Evolutionary conservation across 2,113 vertebrate species (phyloP), one percentile per base, ranked within the genome.

Genomic region (Hippocampus zosterae): DNA sequence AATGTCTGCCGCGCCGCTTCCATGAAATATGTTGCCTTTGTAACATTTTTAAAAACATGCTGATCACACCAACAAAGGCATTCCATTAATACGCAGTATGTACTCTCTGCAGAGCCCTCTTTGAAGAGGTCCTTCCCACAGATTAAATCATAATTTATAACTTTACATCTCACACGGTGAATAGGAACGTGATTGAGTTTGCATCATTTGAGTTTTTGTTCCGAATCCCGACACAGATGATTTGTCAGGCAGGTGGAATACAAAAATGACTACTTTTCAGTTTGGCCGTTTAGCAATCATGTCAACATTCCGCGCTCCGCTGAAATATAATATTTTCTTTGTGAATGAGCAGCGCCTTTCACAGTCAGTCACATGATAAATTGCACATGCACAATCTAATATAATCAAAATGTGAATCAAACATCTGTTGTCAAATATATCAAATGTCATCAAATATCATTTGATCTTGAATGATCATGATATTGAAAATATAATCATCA

Each of bases 21-120:
- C 67, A 81, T 80, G 71, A 86, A 90, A 83, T 79, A 77, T 85
- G 75, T 85, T 48, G 46, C 78, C 81, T 85, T 79, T 77, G 79
- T 72, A 69, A 71, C 60, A 70, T 71, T 76, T 78, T 68, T 76
- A 59, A 44, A 81, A 85, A 82, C 77, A 79, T 70, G 72, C 74
- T 75, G 76, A 84, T 85, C 69, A 3, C 10, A 37, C 16, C 61
- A 64, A 67, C 60, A 75, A 44, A 74, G 56, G 16, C 70, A 42
- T 21, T 21, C 65, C 62, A 61, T 40, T 73, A 69, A 72, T 69
- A 74, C 33, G 15, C 37, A 23, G 18, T 61, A n/a, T 63, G 16
- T 4, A 44, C 67, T 41, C 18, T 9, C 8, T 53, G 27, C 27
- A n/a, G 46, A 50, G 18, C 16, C 53, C 64, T 52, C 25, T 8